A percentile compares a stretch with the other conserved stretches of the same genome.
Evolutionary conservation across 1,140 invertebrate species (phyloP).

Genomic region (Berghia stephanieae): DNA sequence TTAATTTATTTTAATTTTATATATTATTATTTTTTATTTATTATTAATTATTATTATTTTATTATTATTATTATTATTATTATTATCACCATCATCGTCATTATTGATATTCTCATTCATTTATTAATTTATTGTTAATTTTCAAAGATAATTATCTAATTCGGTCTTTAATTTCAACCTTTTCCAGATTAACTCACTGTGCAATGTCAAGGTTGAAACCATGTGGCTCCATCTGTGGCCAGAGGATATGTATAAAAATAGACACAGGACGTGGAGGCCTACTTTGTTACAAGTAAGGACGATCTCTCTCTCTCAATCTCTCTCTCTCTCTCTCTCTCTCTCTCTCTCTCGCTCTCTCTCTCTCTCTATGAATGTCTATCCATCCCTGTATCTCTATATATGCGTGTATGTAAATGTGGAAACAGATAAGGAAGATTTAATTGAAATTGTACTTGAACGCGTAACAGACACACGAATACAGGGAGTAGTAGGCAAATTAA

Average conservation of each 20-base stretch:
- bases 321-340: too few relatives aligned
- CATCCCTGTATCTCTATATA: background rate
- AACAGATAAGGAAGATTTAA: background rate
- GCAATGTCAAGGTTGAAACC: background rate
- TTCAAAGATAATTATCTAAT: background rate
- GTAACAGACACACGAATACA: too few relatives aligned
- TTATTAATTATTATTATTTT: too few relatives aligned
- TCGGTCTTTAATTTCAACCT: constrained; percentile 21
- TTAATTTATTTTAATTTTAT: too few relatives aligned
- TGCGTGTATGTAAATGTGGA: too few relatives aligned
- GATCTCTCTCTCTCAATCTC: too few relatives aligned
- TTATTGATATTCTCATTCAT: too few relatives aligned
- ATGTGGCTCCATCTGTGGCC: constrained; percentile 17
- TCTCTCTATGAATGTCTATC: background rate
- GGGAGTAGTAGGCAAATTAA: too few relatives aligned
- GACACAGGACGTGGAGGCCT: constrained; percentile 1
- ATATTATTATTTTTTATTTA: too few relatives aligned
- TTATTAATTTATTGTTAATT: background rate
- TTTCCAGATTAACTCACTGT: constrained; percentile 10
- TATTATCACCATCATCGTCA: too few relatives aligned
- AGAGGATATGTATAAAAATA: background rate
- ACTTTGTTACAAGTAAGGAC: background rate
- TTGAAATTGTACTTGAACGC: background rate
- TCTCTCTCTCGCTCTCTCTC: background rate
- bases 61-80: too few relatives aligned